Evolutionary conservation across 2,797 vertebrate genomes (phyloP).

Genomic region (Takifugu ocellatus): DNA sequence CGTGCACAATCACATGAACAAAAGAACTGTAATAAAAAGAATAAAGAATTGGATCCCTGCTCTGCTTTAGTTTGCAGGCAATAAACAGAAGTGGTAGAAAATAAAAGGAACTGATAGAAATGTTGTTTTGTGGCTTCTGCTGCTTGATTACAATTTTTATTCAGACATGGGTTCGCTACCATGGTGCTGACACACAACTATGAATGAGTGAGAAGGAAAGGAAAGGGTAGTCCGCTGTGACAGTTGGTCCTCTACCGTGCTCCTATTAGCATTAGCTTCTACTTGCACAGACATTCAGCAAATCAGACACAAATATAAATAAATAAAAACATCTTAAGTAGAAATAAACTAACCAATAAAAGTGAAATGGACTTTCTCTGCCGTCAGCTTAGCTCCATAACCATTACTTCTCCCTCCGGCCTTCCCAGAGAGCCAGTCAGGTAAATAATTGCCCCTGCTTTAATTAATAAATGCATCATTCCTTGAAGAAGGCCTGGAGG

Average conservation of each 20-base stretch:
- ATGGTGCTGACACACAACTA: conserved; percentile 65
- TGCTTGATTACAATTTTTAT: conserved; percentile 71
- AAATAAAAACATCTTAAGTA: conserved; percentile 31
- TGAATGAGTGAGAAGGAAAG: conserved; percentile 71
- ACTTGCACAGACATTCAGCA: conserved; percentile 27
- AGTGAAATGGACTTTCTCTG: conserved; percentile 46
- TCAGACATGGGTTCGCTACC: conserved; percentile 60
- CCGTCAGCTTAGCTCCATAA: conserved; percentile 43
- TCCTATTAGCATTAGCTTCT: conserved; percentile 10
- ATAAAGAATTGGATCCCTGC: no score
- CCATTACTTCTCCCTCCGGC: conserved; percentile 31
- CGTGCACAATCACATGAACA: no score
- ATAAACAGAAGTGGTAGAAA: no score
- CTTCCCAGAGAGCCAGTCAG: conserved; percentile 46
- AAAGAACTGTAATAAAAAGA: no score
- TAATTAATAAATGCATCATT: conserved; percentile 70
- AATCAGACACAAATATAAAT: conserved; percentile 11
- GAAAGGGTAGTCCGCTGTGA: conserved; percentile 39
- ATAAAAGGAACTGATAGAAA: conserved; percentile 25
- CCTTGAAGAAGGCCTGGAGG: conserved; percentile 55
- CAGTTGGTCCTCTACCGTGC: neutral
- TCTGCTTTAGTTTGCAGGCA: no score
- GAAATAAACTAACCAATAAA: conserved; percentile 58
- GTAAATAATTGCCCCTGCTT: conserved; percentile 59
- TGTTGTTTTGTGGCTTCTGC: conserved; percentile 56